Evolutionary conservation across 1,140 invertebrate genomes (phyloP), one percentile per base, ranked within the genome.

Genomic region (Halesus radiatus): DNA sequence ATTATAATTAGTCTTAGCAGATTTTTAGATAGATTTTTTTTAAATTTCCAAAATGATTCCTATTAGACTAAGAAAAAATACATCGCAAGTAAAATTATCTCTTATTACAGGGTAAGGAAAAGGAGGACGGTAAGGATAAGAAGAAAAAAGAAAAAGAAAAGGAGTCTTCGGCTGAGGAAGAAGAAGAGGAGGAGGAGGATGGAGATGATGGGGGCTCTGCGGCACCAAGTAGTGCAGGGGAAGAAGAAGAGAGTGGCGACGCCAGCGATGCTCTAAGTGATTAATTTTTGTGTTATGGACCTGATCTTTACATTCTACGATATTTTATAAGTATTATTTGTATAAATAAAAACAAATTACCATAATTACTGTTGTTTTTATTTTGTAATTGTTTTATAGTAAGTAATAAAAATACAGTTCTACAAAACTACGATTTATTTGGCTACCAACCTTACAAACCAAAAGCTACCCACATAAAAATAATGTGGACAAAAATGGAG

Each of bases 91-190:
- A 32, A 50, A 52, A 20, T 70, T 18, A 20, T 50, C 18, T 58
- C 23, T 58, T 56, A 58, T 58, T 58, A 13, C 10, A 75, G 72
- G 72, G 26, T 13, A 75, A 75, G 18, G 72, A 56, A 58, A 75
- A 75, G 32, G 92, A 91, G 3, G 90, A 89, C 26, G 62, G 76
- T 8, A 80, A 83, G 37, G 29, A 64, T 8, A 81, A 81, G 73
- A 73, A 53, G 50, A 64, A 58, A 20, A 18, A 79, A 74, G 56
- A 79, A 6, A 77, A 82, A 58, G 74, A 83, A 32, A 83, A 83
- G 73, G 64, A 75, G n/a, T 76, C 81, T n/a, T 83, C 81, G 1
- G 79, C 73, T 52, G 75, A 80, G 37, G 81, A 80, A 18, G 64
- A 72, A n/a, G 80, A 37, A 72, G 81, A 78, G 56, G 77, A 83